These are phyloP conservation scores for Pristiophorus japonicus DNA, from an alignment of 2,113 vertebrate genomes.

Conservation along the genomic window DNA sequence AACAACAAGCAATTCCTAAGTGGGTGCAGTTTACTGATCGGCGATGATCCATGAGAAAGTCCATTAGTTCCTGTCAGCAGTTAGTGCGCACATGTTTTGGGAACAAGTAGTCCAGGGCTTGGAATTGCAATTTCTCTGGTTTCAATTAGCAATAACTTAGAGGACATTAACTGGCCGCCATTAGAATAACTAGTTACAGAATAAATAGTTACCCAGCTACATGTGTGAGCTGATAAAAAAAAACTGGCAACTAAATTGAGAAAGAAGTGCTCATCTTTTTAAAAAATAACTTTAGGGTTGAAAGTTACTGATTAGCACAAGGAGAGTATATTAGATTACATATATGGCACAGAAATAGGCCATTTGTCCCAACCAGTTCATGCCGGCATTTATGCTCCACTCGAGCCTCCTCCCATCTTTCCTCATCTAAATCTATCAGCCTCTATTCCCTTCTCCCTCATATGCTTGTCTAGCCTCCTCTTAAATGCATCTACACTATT, in stretches of 20 bases:
- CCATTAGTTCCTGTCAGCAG: conserved; percentile 50
- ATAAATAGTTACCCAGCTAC: neutral
- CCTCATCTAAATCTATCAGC: too few species aligned
- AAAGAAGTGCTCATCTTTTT: neutral
- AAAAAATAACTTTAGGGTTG: neutral
- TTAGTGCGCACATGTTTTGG: conserved; percentile 46
- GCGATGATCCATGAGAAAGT: conserved; percentile 48
- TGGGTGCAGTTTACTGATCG: conserved; percentile 44
- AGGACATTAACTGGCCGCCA: conserved; percentile 55
- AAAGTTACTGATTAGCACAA: neutral
- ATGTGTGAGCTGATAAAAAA: neutral
- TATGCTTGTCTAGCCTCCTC: too few species aligned
- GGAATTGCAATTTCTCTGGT: conserved; percentile 45
- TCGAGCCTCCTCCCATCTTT: too few species aligned
- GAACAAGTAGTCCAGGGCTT: neutral
- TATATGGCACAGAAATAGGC: too few species aligned
- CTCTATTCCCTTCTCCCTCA: too few species aligned
- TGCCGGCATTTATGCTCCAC: too few species aligned
- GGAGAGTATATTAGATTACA: too few species aligned
- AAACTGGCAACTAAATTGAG: neutral
- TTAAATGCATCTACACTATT: too few species aligned
- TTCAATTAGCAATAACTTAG: conserved; percentile 56
- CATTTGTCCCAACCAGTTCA: too few species aligned
- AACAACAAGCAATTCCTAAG: conserved; percentile 49
- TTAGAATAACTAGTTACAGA: conserved; percentile 50